Evolutionary conservation across 2,113 vertebrate species (phyloP).

Genomic region (Dunckerocampus dactyliophorus): DNA sequence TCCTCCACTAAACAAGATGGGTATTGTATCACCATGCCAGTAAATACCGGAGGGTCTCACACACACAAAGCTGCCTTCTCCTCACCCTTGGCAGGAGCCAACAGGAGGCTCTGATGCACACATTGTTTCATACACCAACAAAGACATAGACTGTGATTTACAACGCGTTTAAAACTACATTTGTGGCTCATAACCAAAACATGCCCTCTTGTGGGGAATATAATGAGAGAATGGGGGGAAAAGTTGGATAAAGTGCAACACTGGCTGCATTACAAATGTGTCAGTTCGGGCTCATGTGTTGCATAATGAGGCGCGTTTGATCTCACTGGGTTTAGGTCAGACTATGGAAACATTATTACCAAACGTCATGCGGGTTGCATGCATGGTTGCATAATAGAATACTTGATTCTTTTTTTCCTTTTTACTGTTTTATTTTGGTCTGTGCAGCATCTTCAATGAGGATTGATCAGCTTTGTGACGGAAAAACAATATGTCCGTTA

Average conservation of each 20-base stretch:
- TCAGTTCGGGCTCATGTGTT: constrained; percentile 29
- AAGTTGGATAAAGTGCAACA: constrained; percentile 14
- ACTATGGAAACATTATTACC: constrained; percentile 38
- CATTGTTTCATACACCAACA: constrained; percentile 3
- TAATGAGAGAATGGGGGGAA: constrained; percentile 29
- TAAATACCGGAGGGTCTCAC: constrained; percentile 44
- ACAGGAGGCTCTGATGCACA: constrained; percentile 4
- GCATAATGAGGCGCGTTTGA: constrained; percentile 27
- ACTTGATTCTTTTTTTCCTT: background rate
- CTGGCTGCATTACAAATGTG: constrained; percentile 35
- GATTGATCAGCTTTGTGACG: background rate
- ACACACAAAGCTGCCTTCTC: constrained; percentile 35
- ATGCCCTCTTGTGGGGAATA: constrained; percentile 44
- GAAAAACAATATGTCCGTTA: background rate
- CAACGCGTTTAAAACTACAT: background rate
- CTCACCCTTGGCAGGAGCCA: constrained; percentile 12
- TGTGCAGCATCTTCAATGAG: background rate
- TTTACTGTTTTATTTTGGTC: background rate
- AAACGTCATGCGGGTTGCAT: constrained; percentile 13
- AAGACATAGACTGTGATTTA: constrained; percentile 6
- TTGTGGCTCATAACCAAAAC: constrained; percentile 22
- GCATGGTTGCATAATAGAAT: constrained; percentile 11
- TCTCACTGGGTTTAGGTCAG: constrained; percentile 22
- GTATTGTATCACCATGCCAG: constrained; percentile 67
- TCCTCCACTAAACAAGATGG: constrained; percentile 71